These are phyloP conservation scores for Fopius arisanus DNA, from an alignment of 1,140 invertebrate genomes.

Conservation along the genomic window DNA sequence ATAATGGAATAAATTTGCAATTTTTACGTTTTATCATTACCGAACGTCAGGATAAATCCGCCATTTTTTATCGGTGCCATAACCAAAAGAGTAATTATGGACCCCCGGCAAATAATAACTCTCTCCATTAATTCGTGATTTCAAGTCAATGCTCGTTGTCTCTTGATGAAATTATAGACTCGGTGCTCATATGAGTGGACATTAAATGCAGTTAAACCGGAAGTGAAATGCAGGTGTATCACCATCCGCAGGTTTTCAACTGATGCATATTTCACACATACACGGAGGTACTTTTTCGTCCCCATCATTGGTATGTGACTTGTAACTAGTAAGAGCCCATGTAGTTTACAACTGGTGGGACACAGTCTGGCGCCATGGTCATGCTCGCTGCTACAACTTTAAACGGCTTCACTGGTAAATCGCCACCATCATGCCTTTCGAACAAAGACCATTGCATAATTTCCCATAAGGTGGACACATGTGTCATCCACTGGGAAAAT, in stretches of 20 bases:
- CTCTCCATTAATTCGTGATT: not conserved
- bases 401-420: no score
- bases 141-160: not conserved
- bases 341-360: not conserved
- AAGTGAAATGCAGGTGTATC: not conserved
- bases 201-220: not conserved
- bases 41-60: no score
- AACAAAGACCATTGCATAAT: no score
- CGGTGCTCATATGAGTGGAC: not conserved
- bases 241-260: not conserved
- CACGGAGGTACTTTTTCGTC: not conserved
- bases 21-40: no score
- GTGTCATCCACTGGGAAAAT: no score
- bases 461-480: no score
- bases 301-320: not conserved
- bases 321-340: not conserved
- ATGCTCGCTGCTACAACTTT: not conserved
- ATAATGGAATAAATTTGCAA: no score
- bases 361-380: not conserved
- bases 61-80: no score
- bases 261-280: constrained; percentile 2
- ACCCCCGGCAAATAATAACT: not conserved
- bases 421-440: no score
- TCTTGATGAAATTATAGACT: not conserved
- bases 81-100: no score